phyloP scores from a whole-genome alignment of 2,888 invertebrate genomes.

The Graphium colonna region DNA sequence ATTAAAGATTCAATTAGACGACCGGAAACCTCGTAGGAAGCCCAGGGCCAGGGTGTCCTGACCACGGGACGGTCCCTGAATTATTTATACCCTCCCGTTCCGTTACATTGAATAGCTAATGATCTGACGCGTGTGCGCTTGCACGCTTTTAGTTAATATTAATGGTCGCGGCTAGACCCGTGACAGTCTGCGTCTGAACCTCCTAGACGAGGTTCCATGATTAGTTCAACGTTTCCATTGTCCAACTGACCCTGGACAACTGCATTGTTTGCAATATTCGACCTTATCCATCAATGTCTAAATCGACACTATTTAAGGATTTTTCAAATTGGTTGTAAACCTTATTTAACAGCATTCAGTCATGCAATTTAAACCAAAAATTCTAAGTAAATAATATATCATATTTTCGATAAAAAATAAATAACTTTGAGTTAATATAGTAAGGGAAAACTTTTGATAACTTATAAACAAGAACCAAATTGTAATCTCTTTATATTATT shows the following conservation, averaged over 20 bases:
- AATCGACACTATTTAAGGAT: too few species aligned
- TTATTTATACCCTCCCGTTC: constrained; percentile 62
- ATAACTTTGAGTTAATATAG: too few species aligned
- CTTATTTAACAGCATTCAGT: too few species aligned
- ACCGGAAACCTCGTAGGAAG: constrained; percentile 44
- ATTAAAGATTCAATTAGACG: constrained; percentile 51
- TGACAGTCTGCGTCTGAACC: constrained; percentile 26
- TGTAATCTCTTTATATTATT: too few species aligned
- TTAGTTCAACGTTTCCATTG: constrained; percentile 11
- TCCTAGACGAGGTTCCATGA: constrained; percentile 19
- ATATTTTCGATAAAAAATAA: too few species aligned
- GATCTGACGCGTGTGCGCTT: constrained; percentile 42
- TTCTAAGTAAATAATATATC: too few species aligned
- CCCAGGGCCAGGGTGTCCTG: constrained; percentile 31
- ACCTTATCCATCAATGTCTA: background rate
- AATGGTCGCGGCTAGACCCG: constrained; percentile 38
- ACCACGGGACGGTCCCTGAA: constrained; percentile 50
- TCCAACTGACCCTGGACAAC: background rate
- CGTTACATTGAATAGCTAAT: constrained; percentile 72
- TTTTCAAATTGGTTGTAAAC: too few species aligned
- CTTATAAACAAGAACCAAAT: too few species aligned
- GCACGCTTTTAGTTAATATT: constrained; percentile 49
- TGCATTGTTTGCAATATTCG: background rate
- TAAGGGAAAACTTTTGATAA: too few species aligned
- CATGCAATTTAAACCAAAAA: too few species aligned